Base-by-base conservation (phyloP, 2,797 vertebrate species). In the Manis crassicaudata region DNA sequence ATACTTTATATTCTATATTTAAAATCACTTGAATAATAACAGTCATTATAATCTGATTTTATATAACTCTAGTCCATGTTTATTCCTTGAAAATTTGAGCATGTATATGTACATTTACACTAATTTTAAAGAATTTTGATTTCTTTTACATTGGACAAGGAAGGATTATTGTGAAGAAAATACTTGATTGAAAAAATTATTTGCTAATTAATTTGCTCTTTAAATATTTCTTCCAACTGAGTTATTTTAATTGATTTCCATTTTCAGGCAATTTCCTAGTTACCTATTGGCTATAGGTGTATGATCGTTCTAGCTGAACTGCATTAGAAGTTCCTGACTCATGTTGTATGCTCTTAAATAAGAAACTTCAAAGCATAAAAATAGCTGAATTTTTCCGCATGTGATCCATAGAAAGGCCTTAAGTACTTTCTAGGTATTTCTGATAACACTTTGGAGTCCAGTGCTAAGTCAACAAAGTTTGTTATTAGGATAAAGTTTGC, bases 171-270 rank as follows among this genome's bases (percentile, higher is more conserved):
- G 2, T 85, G 27, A 97, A 81, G 23, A 77, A 96, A 94, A 68
- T 73, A 85, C 72, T 67, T 70, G 10, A 43, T 63, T 76, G 54
- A 80, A 83, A 75, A 75, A 89, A 72, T 35, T 52, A 32, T 67
- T 91, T 92, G 46, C 16, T 72, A 17, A 93, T 73, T 80, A 68
- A 85, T 94, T 63, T 82, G 18, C 25, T 76, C 25, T 84, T 88
- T 80, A 9, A 92, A 90, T 23, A 52, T 63, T 60, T 86, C 32
- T 40, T 85, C 86, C 29, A 88, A 58, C 18, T 3, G 75, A 84
- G 25, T 81, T 92, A 92, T 84, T 95, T 92, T 84, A 76, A 62
- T 60, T 87, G 27, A 82, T 90, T 90, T 90, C 40, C 43, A 73
- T 52, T 79, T 92, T 86, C 23, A 97, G 21, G 62, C 14, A 58